Conservation (phyloP, 2,888 invertebrate genomes). For the Panopea generosa region DNA sequence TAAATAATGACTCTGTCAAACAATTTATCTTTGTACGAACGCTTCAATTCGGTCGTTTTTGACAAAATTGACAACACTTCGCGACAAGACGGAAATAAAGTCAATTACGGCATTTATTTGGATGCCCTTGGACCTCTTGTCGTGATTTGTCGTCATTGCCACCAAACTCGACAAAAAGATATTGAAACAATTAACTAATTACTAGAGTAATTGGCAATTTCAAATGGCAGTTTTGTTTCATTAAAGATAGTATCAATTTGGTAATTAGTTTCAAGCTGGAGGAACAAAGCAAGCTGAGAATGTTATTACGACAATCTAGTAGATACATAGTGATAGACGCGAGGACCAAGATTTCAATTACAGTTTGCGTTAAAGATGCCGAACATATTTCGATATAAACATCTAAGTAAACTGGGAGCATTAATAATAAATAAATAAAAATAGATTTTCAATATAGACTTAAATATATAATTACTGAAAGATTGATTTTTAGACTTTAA, state of each 20-base stretch:
- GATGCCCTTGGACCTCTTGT: constrained; percentile 41
- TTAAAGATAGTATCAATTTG: constrained; percentile 18
- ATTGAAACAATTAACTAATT: constrained; percentile 47
- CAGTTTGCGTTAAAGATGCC: no score
- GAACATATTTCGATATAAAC: no score
- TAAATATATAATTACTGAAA: no score
- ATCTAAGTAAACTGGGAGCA: no score
- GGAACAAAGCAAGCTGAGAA: background rate
- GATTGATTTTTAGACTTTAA: no score
- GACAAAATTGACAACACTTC: constrained; percentile 21
- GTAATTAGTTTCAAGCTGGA: constrained; percentile 2
- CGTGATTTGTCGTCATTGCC: constrained; percentile 31
- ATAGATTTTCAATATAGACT: no score
- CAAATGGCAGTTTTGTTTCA: constrained; percentile 13
- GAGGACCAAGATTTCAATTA: no score
- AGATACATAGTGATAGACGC: no score
- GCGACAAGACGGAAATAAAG: constrained; percentile 35
- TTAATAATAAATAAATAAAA: no score
- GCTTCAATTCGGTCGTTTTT: constrained; percentile 30
- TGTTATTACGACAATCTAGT: background rate
- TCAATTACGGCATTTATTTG: constrained; percentile 22
- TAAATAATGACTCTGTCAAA: constrained; percentile 48
- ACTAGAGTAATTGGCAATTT: constrained; percentile 27
- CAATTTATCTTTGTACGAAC: constrained; percentile 35
- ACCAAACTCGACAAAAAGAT: constrained; percentile 24